Evolutionary conservation across 2,797 vertebrate genomes (phyloP).

Genomic region (Miichthys miiuy): DNA sequence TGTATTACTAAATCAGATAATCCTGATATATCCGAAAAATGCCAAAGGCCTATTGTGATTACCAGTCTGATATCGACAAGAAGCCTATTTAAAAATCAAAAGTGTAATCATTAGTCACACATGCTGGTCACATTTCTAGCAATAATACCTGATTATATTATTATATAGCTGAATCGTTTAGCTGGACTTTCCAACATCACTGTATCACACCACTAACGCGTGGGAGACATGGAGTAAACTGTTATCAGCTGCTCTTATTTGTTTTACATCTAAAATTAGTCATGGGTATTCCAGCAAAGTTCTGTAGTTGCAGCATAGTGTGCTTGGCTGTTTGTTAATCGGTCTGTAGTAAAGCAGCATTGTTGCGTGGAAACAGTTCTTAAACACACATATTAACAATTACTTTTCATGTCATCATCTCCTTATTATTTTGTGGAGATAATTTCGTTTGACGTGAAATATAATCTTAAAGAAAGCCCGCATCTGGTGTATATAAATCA

Average conservation of each 20-base stretch:
- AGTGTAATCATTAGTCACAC: slow-evolving; percentile 15
- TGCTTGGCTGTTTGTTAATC: neutral
- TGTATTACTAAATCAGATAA: neutral
- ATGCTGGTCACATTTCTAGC: slow-evolving; percentile 5
- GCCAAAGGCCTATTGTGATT: neutral
- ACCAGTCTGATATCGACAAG: neutral
- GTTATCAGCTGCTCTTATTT: neutral
- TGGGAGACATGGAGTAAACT: neutral
- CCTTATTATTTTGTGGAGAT: neutral
- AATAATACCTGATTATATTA: slow-evolving; percentile 1
- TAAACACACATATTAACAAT: neutral
- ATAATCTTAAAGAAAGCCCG: neutral
- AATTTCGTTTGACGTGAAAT: neutral
- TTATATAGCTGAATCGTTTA: neutral
- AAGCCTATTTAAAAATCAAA: neutral
- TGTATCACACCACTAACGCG: slow-evolving; percentile 1
- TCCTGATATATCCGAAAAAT: neutral
- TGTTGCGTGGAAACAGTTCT: neutral
- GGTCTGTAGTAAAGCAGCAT: neutral
- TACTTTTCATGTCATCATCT: neutral
- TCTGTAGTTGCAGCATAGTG: neutral
- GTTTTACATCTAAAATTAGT: neutral
- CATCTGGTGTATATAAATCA: neutral
- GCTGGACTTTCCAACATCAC: neutral
- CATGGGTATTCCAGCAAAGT: neutral